These are phyloP conservation scores for Lasioglossum figueresi DNA, from an alignment of 2,888 invertebrate genomes.

Conservation along the genomic window DNA sequence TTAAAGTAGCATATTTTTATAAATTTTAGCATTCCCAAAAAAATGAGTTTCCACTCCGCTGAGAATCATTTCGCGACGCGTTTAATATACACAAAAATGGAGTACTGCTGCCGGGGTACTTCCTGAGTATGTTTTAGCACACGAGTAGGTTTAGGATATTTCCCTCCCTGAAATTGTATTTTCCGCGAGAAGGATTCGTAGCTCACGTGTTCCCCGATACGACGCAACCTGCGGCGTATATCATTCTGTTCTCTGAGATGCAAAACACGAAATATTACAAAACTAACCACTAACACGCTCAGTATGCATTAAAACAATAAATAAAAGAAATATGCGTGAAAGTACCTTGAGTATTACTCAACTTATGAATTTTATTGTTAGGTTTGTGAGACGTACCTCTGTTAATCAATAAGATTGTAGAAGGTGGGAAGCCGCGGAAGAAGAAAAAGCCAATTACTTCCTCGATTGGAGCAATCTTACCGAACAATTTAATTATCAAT, in stretches of 20 bases:
- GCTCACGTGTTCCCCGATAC: constrained; percentile 6
- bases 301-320: background rate
- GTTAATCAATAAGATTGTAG: too few species aligned
- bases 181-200: background rate
- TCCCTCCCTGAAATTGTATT: background rate
- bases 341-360: background rate
- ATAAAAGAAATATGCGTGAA: background rate
- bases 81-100: background rate
- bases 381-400: too few species aligned
- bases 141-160: background rate
- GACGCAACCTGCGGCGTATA: background rate
- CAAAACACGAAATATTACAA: background rate
- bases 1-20: background rate
- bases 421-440: too few species aligned
- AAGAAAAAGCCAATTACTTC: background rate
- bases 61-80: background rate
- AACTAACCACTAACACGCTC: background rate
- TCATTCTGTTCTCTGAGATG: background rate
- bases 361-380: too few species aligned
- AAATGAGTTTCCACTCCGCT: background rate
- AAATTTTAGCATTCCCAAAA: background rate
- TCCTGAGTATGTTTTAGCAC: background rate
- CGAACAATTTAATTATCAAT: background rate
- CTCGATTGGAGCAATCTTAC: background rate
- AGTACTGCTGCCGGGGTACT: background rate